Conservation (phyloP, 2,113 vertebrate species). For the Eretmochelys imbricata region DNA sequence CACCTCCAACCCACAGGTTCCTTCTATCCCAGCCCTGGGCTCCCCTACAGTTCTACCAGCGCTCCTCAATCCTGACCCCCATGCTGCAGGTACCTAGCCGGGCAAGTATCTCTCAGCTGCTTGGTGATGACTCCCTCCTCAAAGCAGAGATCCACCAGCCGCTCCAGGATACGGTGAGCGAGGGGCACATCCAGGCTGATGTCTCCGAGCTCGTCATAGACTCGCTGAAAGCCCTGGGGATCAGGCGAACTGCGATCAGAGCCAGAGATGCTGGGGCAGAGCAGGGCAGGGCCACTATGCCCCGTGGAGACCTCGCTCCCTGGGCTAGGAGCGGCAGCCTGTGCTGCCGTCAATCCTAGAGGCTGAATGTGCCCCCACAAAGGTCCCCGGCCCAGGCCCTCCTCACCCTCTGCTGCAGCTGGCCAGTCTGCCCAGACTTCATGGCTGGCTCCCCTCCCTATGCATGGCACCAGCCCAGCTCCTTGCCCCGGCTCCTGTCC, state of each 20-base stretch:
- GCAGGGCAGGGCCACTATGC: neutral
- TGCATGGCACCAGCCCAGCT: too few relatives aligned
- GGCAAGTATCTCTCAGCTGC: slow-evolving; percentile 86
- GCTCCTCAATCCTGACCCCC: neutral
- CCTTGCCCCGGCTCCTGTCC: neutral
- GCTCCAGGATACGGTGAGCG: slow-evolving; percentile 85
- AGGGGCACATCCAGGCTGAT: slow-evolving; percentile 87
- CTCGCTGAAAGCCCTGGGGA: slow-evolving; percentile 86
- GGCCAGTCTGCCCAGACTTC: too few relatives aligned
- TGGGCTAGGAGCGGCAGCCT: neutral
- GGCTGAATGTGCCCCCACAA: neutral
- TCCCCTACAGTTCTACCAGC: too few relatives aligned
- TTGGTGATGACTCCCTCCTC: slow-evolving; percentile 86
- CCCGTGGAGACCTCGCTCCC: too few relatives aligned
- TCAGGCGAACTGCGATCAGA: rapidly evolving
- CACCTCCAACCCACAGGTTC: too few relatives aligned
- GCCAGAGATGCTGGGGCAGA: rapidly evolving
- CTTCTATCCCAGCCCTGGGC: too few relatives aligned
- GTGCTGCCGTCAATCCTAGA: neutral
- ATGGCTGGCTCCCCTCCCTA: neutral
- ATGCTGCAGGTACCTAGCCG: slow-evolving; percentile 78
- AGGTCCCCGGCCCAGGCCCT: too few relatives aligned
- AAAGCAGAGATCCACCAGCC: slow-evolving; percentile 86
- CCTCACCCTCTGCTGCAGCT: too few relatives aligned
- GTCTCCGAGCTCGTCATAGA: slow-evolving; percentile 86